Conservation (phyloP, 2,888 invertebrate species). For the Hyles lineata region DNA sequence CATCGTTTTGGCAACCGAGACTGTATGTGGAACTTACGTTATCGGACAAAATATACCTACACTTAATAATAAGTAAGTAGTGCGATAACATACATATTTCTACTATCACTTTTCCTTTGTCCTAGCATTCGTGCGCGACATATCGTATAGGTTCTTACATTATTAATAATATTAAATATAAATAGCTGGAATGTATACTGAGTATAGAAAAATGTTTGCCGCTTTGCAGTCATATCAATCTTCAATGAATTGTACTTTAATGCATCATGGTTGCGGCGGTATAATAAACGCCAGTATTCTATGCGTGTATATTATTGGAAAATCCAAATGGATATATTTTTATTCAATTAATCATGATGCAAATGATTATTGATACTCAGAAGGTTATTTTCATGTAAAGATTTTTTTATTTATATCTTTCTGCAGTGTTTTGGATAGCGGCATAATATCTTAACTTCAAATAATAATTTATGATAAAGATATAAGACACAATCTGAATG, state of each 20-base stretch:
- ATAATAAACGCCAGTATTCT: background rate
- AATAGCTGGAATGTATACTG: background rate
- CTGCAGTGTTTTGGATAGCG: no score
- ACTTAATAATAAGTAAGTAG: slow-evolving; percentile 13
- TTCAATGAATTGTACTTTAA: background rate
- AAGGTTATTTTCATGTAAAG: no score
- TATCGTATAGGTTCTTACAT: background rate
- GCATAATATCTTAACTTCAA: background rate
- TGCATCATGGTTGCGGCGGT: background rate
- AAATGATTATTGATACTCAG: no score
- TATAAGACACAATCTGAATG: background rate
- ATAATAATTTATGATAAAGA: background rate
- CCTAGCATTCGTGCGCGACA: background rate
- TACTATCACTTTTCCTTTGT: slow-evolving; percentile 15
- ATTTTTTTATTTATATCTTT: no score
- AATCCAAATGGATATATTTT: no score
- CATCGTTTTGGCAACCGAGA: background rate
- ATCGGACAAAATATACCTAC: slow-evolving; percentile 7
- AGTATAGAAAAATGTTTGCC: background rate
- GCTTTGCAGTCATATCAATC: background rate
- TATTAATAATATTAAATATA: background rate
- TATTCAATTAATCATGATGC: no score
- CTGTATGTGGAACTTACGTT: background rate
- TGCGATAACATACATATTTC: slow-evolving; percentile 22
- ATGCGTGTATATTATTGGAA: no score